Evolutionary conservation across 2,888 invertebrate species (phyloP).

Genomic region (Diabrotica balteata): DNA sequence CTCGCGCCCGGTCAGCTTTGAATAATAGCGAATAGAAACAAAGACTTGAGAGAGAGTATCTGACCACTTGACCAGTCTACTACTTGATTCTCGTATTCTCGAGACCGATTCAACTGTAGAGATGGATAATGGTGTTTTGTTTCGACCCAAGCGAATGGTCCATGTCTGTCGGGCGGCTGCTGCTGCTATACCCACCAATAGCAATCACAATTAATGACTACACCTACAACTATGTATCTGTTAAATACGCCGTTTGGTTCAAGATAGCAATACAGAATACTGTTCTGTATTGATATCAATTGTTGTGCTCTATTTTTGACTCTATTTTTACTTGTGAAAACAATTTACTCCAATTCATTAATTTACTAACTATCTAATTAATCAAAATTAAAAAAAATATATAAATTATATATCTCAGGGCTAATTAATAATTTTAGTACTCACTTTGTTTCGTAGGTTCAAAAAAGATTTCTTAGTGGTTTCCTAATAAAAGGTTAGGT

Average conservation of each 20-base stretch:
- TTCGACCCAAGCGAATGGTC: slow-evolving; percentile 20
- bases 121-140: slow-evolving; percentile 19
- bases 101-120: slow-evolving; percentile 15
- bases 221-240: slow-evolving; percentile 9
- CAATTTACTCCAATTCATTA: too few species aligned
- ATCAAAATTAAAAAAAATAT: too few species aligned
- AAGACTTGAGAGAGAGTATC: slow-evolving; percentile 16
- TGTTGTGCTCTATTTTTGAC: too few species aligned
- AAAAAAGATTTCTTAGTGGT: too few species aligned
- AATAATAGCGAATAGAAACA: slow-evolving; percentile 20
- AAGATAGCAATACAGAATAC: too few species aligned
- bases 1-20: slow-evolving; percentile 23
- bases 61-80: slow-evolving; percentile 21
- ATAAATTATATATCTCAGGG: too few species aligned
- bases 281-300: too few species aligned
- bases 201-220: slow-evolving; percentile 12
- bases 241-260: slow-evolving; percentile 14
- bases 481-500: too few species aligned
- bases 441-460: too few species aligned
- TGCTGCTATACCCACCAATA: slow-evolving; percentile 15
- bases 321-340: too few species aligned
- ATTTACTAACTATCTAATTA: too few species aligned
- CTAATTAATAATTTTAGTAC: too few species aligned
- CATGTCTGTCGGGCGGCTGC: slow-evolving; percentile 11
- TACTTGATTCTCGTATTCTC: not conserved